Evolutionary conservation across 2,113 vertebrate genomes (phyloP), one percentile per base, ranked within the genome.

Genomic region (Mobula birostris): DNA sequence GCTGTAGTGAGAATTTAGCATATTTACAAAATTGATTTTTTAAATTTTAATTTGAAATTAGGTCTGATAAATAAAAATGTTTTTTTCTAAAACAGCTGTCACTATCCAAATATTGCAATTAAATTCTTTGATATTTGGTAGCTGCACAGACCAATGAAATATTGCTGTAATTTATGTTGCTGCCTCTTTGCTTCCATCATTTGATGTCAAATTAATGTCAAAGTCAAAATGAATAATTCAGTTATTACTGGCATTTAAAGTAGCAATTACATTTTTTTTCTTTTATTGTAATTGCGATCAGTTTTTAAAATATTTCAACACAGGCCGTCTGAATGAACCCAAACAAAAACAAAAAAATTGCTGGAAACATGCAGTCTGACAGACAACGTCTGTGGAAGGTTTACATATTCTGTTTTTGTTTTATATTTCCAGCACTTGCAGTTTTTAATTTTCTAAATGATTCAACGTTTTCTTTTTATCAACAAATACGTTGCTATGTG

Each of bases 151-250:
- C n/a, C 66, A 70, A n/a, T 68, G 88, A 40, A n/a, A 70, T 70
- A 40, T 36, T 36, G 19, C 36, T 72, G 66, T 70, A 40, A 92
- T 36, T 36, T 21, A 36, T 66, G 32, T 68, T 92, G 58, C 3
- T 66, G 24, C 27, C n/a, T 88, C 85, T 88, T 36, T 24, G 63
- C 36, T 68, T 91, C 87, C 87, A 91, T 1, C n/a, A n/a, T 36
- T 36, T 92, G n/a, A 29, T 90, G 12, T 66, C 58, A 32, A 90
- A 90, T 32, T 61, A 66, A 90, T 66, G 17, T 12, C 5, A 32
- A 90, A 17, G 56, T 90, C 85, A 90, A 90, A 68, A 66, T 66
- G 61, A 61, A 32, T 90, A 90, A 90, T 58, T 56, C 48, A 85
- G 58, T 58, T 85, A 58, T 7, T 61, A 66, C 7, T 14, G 85